A percentile compares a stretch with the other conserved stretches of the same genome.
These are phyloP conservation scores for Pegoplata infirma DNA, from an alignment of 2,888 invertebrate species.

Conservation along the genomic window DNA sequence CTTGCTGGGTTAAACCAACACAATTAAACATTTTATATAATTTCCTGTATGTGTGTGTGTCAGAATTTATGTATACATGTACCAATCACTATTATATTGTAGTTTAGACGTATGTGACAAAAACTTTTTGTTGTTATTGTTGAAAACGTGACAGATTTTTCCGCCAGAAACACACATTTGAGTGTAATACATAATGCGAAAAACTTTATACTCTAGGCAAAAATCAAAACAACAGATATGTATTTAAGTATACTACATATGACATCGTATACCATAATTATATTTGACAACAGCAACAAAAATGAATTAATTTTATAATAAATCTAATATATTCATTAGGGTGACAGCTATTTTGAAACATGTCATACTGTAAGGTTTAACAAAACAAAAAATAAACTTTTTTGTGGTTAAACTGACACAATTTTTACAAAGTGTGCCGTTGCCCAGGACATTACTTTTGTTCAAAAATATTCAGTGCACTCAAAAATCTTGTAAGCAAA, in stretches of 20 bases:
- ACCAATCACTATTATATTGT: slow-evolving; percentile 23
- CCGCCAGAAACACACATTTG: slow-evolving; percentile 51
- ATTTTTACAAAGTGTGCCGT: no score
- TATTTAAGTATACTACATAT: neutral
- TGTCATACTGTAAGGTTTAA: no score
- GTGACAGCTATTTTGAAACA: no score
- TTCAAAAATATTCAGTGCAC: no score
- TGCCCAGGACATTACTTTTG: no score
- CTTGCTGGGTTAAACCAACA: slow-evolving; percentile 20
- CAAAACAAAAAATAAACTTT: no score
- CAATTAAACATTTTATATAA: slow-evolving; percentile 17
- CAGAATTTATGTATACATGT: neutral
- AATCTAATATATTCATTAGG: no score
- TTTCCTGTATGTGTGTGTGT: neutral
- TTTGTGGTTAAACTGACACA: no score
- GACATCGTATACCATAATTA: slow-evolving; percentile 47
- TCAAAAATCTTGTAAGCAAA: no score
- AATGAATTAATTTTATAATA: slow-evolving; percentile 35
- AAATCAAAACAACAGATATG: slow-evolving; percentile 11
- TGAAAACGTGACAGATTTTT: slow-evolving; percentile 52
- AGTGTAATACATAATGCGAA: slow-evolving; percentile 8
- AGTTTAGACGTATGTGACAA: slow-evolving; percentile 48
- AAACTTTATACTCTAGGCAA: slow-evolving; percentile 13
- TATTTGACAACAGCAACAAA: slow-evolving; percentile 46
- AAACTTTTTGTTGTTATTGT: slow-evolving; percentile 36